Conservation (phyloP, 1,140 invertebrate species). For the Parapsyche elsis region DNA sequence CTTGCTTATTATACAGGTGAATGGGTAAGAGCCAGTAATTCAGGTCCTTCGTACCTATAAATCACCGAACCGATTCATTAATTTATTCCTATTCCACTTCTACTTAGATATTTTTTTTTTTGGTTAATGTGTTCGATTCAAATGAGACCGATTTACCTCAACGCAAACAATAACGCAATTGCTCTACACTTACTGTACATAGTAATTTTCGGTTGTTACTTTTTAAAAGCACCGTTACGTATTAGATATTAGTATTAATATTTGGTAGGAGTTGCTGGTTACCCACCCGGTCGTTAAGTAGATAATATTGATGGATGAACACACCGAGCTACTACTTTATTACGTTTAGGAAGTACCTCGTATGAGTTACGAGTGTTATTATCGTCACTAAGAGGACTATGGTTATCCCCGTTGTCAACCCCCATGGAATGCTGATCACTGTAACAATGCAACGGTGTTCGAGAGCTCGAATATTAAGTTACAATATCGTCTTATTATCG, state of each 20-base stretch:
- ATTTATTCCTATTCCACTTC: constrained; percentile 10
- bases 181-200: too few species aligned
- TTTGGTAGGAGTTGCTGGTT: not conserved
- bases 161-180: not conserved
- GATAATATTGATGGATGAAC: constrained; percentile 31
- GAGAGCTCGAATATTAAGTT: constrained; percentile 48
- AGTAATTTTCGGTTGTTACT: not conserved
- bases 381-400: constrained; percentile 6
- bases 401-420: constrained; percentile 10
- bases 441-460: constrained; percentile 8
- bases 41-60: constrained; percentile 31
- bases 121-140: too few species aligned
- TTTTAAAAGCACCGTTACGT: not conserved
- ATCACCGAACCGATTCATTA: constrained; percentile 29
- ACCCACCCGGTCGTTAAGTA: not conserved
- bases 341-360: not conserved
- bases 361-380: constrained; percentile 6
- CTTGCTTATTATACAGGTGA: constrained; percentile 10
- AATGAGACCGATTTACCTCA: not conserved
- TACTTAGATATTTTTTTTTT: not conserved
- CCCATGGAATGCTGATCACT: constrained; percentile 1
- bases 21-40: constrained; percentile 32
- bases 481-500: constrained; percentile 47
- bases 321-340: not conserved
- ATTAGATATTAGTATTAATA: not conserved